A percentile compares a stretch with the other conserved stretches of the same genome.
Conservation (phyloP, 2,888 invertebrate species). For the Xylocampa areola region DNA sequence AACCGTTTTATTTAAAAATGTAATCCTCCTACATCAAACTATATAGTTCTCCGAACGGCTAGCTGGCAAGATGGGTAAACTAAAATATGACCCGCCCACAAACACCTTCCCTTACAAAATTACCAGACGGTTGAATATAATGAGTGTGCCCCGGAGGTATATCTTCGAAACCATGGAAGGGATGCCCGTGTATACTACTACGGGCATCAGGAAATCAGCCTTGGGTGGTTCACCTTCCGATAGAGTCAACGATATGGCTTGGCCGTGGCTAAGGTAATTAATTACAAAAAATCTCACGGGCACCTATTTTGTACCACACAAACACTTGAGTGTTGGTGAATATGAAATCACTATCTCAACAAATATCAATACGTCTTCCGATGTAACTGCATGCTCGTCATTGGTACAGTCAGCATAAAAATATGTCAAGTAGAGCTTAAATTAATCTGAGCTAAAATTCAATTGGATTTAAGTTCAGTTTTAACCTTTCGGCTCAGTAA, state of each 20-base stretch:
- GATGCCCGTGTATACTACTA: conserved; percentile 28
- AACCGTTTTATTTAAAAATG: conserved; percentile 19
- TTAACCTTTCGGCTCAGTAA: no score
- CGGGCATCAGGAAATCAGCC: conserved; percentile 37
- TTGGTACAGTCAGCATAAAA: no score
- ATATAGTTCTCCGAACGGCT: conserved; percentile 20
- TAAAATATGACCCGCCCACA: conserved; percentile 17
- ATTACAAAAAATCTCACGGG: no score
- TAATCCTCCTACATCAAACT: conserved; percentile 1
- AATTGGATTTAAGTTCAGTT: no score
- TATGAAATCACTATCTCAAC: no score
- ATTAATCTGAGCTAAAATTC: no score
- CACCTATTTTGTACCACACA: not conserved
- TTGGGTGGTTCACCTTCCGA: conserved; percentile 20
- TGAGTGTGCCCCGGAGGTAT: conserved; percentile 31
- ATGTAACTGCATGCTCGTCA: no score
- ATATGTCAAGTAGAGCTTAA: no score
- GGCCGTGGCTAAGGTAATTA: conserved; percentile 36
- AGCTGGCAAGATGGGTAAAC: conserved; percentile 27
- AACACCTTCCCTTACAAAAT: conserved; percentile 41
- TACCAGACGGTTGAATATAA: conserved; percentile 19
- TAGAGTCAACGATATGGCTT: conserved; percentile 39
- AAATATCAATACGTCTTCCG: no score
- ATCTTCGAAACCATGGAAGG: conserved; percentile 34
- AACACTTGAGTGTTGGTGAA: no score